Percentiles rank a stretch among this genome's conserved stretches.
Evolutionary conservation across 2,797 vertebrate genomes (phyloP).

Genomic region (Euthynnus affinis): DNA sequence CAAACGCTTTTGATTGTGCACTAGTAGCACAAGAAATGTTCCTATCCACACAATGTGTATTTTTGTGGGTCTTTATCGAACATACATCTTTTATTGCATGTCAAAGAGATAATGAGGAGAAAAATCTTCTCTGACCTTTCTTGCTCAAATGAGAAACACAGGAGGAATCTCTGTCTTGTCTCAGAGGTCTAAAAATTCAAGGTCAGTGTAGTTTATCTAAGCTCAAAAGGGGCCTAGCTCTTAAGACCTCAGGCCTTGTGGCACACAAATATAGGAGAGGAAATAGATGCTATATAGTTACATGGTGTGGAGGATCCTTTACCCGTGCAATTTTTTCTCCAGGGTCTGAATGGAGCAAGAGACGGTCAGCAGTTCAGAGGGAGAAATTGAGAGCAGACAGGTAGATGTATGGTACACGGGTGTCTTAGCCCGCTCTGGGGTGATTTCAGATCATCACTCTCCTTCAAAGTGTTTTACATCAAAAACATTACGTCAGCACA

Average conservation of each 20-base stretch:
- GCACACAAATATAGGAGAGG: slow-evolving; percentile 4
- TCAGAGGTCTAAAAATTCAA: slow-evolving; percentile 34
- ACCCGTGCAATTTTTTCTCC: slow-evolving; percentile 24
- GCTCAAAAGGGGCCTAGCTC: slow-evolving; percentile 24
- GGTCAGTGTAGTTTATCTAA: slow-evolving; percentile 50
- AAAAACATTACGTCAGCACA: slow-evolving; percentile 64
- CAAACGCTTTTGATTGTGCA: slow-evolving; percentile 17
- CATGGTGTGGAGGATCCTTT: slow-evolving; percentile 12
- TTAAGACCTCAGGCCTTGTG: slow-evolving; percentile 26
- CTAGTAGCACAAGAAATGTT: background rate
- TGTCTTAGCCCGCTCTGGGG: slow-evolving; percentile 47
- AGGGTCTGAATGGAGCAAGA: slow-evolving; percentile 35
- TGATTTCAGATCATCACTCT: slow-evolving; percentile 61
- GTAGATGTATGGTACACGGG: slow-evolving; percentile 39
- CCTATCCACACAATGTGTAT: background rate
- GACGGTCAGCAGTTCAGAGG: slow-evolving; percentile 69
- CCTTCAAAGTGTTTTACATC: slow-evolving; percentile 52
- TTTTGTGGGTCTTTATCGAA: slow-evolving; percentile 12
- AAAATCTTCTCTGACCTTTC: slow-evolving; percentile 39
- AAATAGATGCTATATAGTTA: background rate
- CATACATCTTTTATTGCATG: slow-evolving; percentile 6
- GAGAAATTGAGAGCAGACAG: slow-evolving; percentile 47
- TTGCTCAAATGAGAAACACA: slow-evolving; percentile 21
- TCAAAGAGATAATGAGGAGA: slow-evolving; percentile 29
- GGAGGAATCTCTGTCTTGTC: background rate